Conservation (phyloP, 2,797 vertebrate species). For the Cossypha dichroa region DNA sequence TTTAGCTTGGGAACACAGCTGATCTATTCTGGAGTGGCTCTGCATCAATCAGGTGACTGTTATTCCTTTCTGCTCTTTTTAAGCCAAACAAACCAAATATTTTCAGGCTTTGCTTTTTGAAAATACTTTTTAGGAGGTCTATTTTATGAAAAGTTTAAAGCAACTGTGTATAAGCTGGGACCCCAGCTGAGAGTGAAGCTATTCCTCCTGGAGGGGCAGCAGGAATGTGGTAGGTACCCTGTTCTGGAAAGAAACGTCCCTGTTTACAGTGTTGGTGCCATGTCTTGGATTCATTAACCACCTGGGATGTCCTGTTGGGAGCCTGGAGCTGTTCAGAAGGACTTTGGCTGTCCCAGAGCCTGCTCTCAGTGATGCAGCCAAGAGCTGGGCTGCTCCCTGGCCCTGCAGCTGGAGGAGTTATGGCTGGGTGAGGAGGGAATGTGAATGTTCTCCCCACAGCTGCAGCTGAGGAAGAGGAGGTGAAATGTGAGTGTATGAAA, state of each 20-base stretch:
- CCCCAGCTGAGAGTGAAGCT: neutral
- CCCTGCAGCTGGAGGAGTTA: neutral
- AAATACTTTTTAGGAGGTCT: neutral
- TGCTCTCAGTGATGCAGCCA: neutral
- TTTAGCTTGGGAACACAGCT: neutral
- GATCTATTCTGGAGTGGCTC: accelerated
- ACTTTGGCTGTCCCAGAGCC: neutral
- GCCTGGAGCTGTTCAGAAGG: neutral
- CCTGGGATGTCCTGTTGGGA: neutral
- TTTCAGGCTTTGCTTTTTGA: neutral
- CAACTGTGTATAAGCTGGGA: neutral
- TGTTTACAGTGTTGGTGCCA: neutral
- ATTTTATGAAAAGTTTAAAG: neutral
- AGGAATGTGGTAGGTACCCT: neutral
- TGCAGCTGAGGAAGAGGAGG: neutral
- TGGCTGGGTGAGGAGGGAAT: neutral
- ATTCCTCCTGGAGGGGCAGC: neutral
- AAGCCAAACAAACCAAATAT: neutral
- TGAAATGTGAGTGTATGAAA: neutral
- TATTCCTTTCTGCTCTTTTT: neutral
- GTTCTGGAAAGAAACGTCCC: neutral
- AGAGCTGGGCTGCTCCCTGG: neutral
- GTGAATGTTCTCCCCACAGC: neutral
- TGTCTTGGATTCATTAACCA: neutral
- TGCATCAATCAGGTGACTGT: neutral